Evolutionary conservation across 2,888 invertebrate genomes (phyloP), one percentile per base, ranked within the genome.

Genomic region (Rotaria sp.): DNA sequence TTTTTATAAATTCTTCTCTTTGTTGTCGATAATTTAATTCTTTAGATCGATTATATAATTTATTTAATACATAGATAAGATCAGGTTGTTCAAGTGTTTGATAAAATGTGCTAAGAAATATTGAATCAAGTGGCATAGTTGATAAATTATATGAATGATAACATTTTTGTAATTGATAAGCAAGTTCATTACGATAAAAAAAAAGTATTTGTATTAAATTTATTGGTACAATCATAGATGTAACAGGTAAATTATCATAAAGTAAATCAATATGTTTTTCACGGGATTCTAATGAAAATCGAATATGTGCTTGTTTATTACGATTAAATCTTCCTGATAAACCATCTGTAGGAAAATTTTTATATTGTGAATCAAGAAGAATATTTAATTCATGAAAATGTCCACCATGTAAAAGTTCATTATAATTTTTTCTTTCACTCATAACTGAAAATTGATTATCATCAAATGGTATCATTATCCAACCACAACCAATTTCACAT

Each of bases 401-500:
- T 41, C 80, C 80, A n/a, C 80, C 80, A n/a, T 80, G 45, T 80
- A 80, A n/a, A 45, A 38, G 15, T 80, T 80, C 15, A 45, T 45
- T 80, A n/a, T 45, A 80, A 45, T 15, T 45, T 11, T 45, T 80
- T 45, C 4, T 80, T 11, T 11, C 5, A 0, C 10, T 24, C 0
- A 45, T 45, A 13, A 1, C 7, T 75, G 35, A 41, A n/a, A 10
- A 26, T 24, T 35, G 67, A 67, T 35, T n/a, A 67, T 75, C 24
- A 24, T 41, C 26, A 11, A 75, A 8, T 13, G 45, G 26, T n/a
- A 80, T 80, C 80, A 45, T 80, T 26, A 11, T 45, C 45, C 45
- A 80, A 13, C 80, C 80, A 45, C 80, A 80, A 45, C 45, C 45
- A n/a, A 80, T 41, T 45, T 80, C 80, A 45, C 80, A 80, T 45